Conservation (phyloP, 2,797 vertebrate species). For the Labroides dimidiatus region DNA sequence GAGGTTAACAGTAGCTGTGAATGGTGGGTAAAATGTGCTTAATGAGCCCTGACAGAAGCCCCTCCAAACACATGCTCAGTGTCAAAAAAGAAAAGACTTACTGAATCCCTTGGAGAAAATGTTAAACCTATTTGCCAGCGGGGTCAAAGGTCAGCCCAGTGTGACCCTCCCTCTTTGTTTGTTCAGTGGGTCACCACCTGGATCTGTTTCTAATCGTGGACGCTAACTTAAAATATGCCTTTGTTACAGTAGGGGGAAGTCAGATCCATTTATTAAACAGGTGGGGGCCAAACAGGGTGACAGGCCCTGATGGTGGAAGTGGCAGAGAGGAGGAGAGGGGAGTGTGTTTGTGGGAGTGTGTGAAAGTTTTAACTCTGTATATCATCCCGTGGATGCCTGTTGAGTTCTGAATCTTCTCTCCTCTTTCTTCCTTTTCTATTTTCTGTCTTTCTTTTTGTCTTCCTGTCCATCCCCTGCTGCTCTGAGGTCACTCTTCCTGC, state of each 20-base stretch:
- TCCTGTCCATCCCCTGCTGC: constrained; percentile 22
- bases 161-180: constrained; percentile 62
- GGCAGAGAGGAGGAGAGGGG: no score
- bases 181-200: constrained; percentile 76
- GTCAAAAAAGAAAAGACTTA: constrained; percentile 26
- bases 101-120: constrained; percentile 42
- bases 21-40: constrained; percentile 43
- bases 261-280: constrained; percentile 54
- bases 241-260: constrained; percentile 53
- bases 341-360: background rate
- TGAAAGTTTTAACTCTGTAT: background rate
- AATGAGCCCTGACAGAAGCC: constrained; percentile 58
- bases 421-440: constrained; percentile 3
- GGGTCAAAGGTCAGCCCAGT: constrained; percentile 58
- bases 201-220: constrained; percentile 66
- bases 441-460: constrained; percentile 6
- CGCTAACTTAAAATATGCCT: constrained; percentile 43
- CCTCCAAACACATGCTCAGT: constrained; percentile 43
- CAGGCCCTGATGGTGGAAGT: constrained; percentile 5
- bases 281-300: constrained; percentile 31
- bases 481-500: constrained; percentile 19
- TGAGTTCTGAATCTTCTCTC: constrained; percentile 20
- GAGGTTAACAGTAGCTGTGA: constrained; percentile 61
- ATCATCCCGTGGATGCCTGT: background rate
- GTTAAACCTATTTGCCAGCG: constrained; percentile 49